phyloP scores from a whole-genome alignment of 2,888 invertebrate species.

The Scrobipalpa atriplicella region DNA sequence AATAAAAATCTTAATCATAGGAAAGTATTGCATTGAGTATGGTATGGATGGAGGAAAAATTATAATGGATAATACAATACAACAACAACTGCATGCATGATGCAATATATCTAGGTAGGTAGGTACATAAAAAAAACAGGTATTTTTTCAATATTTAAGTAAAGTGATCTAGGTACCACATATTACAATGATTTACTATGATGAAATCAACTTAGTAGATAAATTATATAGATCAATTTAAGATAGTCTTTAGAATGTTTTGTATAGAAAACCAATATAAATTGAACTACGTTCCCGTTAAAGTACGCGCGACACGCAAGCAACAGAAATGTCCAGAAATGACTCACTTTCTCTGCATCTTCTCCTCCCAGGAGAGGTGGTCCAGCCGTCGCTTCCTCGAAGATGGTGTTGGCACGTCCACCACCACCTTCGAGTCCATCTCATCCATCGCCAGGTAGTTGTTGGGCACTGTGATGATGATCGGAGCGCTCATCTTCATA shows the following conservation, averaged over 20 bases:
- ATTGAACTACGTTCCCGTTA: constrained; percentile 37
- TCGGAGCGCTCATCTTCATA: constrained; percentile 75
- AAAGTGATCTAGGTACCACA: too few species aligned
- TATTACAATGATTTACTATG: too few species aligned
- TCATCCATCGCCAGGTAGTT: constrained; percentile 71
- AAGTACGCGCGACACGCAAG: constrained; percentile 52
- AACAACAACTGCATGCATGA: too few species aligned
- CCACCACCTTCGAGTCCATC: constrained; percentile 58
- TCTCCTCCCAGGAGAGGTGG: constrained; percentile 93
- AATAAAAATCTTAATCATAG: neutral
- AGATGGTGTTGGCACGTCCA: constrained; percentile 60
- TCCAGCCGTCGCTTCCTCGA: constrained; percentile 89
- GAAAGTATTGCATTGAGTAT: too few species aligned
- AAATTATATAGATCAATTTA: too few species aligned
- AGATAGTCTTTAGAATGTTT: neutral
- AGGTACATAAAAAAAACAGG: too few species aligned
- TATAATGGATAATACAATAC: too few species aligned
- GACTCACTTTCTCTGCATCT: constrained; percentile 92
- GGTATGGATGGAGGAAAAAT: too few species aligned
- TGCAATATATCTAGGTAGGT: too few species aligned
- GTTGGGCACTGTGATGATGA: constrained; percentile 78
- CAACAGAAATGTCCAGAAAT: constrained; percentile 37
- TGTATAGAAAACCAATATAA: constrained; percentile 30
- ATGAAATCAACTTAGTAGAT: too few species aligned
- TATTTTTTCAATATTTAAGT: too few species aligned